These are phyloP conservation scores for Microchrysa polita DNA, from an alignment of 2,888 invertebrate species.

Conservation along the genomic window DNA sequence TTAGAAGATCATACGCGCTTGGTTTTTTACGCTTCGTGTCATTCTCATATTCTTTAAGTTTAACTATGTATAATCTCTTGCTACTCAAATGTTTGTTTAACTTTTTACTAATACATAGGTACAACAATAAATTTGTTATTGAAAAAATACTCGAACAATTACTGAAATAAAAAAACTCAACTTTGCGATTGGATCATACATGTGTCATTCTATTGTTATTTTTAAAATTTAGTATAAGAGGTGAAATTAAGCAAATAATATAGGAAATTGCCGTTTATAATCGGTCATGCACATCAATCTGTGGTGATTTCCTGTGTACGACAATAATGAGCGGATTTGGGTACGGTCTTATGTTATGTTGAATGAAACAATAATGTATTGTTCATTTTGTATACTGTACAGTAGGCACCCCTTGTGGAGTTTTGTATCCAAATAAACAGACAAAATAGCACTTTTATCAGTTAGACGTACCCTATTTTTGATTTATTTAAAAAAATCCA, in stretches of 20 bases:
- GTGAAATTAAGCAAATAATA: not conserved
- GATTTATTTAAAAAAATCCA: too few species aligned
- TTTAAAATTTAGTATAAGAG: too few species aligned
- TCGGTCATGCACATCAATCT: slow-evolving; percentile 17
- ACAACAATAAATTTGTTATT: too few species aligned
- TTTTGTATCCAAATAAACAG: too few species aligned
- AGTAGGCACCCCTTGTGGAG: too few species aligned
- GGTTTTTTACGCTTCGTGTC: slow-evolving; percentile 17
- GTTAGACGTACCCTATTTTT: too few species aligned
- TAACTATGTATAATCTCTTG: not conserved
- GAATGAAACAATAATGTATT: too few species aligned
- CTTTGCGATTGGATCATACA: not conserved
- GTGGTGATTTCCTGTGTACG: slow-evolving; percentile 11
- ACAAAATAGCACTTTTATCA: too few species aligned
- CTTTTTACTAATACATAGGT: not conserved
- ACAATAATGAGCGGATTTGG: not conserved
- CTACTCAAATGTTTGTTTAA: not conserved
- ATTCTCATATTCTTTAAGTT: slow-evolving; percentile 1
- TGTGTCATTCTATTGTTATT: slow-evolving; percentile 25
- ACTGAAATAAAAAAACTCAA: not conserved
- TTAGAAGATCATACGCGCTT: not conserved
- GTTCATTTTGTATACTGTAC: too few species aligned
- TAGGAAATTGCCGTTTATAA: slow-evolving; percentile 22
- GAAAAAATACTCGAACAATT: too few species aligned
- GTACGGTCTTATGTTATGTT: too few species aligned